Conservation (phyloP, 2,113 vertebrate genomes). For the Heliornis fulica region DNA sequence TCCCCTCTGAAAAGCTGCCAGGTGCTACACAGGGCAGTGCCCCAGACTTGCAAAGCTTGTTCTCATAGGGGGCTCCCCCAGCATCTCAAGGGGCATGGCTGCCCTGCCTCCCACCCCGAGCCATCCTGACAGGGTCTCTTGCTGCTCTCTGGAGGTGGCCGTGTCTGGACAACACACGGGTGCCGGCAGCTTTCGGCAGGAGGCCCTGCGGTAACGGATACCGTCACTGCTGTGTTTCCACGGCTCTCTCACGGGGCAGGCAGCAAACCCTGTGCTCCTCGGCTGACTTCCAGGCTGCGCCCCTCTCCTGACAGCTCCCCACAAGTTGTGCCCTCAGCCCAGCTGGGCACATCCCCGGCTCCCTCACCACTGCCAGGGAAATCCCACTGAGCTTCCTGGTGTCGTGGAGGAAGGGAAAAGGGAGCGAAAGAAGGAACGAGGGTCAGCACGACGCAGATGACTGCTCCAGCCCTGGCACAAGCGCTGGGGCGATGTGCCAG, state of each 20-base stretch:
- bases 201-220: not conserved
- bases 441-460: not conserved
- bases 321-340: not conserved
- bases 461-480: not conserved
- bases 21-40: not conserved
- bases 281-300: not conserved
- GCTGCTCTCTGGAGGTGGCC: not conserved
- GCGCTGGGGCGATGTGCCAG: fast-evolving
- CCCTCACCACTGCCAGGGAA: not conserved
- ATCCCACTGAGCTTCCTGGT: fast-evolving
- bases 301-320: not conserved
- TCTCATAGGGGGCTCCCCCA: not conserved
- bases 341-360: not conserved
- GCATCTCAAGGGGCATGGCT: fast-evolving
- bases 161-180: not conserved
- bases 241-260: not conserved
- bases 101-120: not conserved
- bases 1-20: not conserved
- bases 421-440: not conserved
- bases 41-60: not conserved
- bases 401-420: not conserved
- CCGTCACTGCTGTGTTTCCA: not conserved
- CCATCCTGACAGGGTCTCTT: not conserved
- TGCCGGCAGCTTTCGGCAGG: not conserved
- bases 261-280: not conserved